These are phyloP conservation scores for Eilema sororculum DNA, from an alignment of 2,888 invertebrate genomes.

Conservation along the genomic window DNA sequence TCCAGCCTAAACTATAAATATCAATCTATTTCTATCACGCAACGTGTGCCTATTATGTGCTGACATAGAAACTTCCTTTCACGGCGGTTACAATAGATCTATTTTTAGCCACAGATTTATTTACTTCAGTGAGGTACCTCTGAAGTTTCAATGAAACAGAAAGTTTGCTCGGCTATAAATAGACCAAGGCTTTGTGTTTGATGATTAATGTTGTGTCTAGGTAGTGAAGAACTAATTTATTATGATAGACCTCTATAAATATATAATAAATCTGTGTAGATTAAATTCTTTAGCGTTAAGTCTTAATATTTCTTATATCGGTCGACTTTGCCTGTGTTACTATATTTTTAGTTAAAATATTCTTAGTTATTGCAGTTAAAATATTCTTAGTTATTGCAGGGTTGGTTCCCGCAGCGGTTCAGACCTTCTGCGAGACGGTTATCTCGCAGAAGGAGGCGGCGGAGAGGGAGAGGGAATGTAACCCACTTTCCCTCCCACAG, in stretches of 20 bases:
- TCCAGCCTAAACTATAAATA: constrained; percentile 8
- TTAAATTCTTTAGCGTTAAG: no score
- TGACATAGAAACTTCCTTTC: not conserved
- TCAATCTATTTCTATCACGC: constrained; percentile 8
- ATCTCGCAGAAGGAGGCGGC: no score
- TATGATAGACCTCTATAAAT: not conserved
- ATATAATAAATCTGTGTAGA: not conserved
- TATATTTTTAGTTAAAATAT: no score
- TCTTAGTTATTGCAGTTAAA: no score
- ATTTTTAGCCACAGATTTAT: constrained; percentile 12
- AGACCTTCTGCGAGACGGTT: no score
- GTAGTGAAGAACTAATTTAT: not conserved
- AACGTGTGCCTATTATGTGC: not conserved
- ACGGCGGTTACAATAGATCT: not conserved
- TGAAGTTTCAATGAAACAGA: not conserved
- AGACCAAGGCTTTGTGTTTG: not conserved
- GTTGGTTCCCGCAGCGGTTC: no score
- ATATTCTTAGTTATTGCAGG: no score
- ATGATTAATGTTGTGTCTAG: not conserved
- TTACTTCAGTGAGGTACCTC: not conserved
- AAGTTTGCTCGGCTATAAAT: constrained; percentile 3
- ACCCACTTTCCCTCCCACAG: no score
- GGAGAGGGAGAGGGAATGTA: no score
- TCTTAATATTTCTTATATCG: no score
- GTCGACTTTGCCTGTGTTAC: no score